Percentiles rank a stretch among this genome's conserved stretches.
These are phyloP conservation scores for Microcebus lehilahytsara DNA, from an alignment of 2,113 vertebrate genomes.

Conservation along the genomic window DNA sequence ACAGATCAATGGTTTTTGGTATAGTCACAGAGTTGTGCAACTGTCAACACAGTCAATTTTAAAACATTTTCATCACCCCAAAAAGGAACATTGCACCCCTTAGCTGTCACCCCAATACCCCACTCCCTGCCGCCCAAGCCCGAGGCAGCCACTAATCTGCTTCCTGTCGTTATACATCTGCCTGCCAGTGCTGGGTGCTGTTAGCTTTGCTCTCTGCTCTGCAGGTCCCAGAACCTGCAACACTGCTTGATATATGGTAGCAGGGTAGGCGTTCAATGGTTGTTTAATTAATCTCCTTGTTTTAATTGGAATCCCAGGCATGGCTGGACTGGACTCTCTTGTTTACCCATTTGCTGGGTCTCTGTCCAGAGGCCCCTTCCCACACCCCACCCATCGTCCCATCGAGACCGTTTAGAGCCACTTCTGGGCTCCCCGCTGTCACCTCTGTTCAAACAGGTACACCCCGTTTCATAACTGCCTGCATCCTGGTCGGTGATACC, in stretches of 20 bases:
- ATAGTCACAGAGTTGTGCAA: not conserved
- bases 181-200: not conserved
- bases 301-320: not conserved
- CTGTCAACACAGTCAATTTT: not conserved
- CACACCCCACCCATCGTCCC: rapidly evolving
- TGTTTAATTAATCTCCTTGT: not conserved
- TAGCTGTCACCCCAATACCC: rapidly evolving
- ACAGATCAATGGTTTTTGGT: not conserved
- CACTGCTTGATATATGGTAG: rapidly evolving
- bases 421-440: not conserved
- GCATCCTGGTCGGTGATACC: not conserved
- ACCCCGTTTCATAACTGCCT: rapidly evolving
- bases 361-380: not conserved
- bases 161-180: not conserved
- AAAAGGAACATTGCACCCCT: not conserved
- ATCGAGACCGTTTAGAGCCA: not conserved
- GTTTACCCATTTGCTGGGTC: not conserved
- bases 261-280: rapidly evolving
- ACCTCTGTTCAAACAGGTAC: not conserved
- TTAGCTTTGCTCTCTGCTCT: not conserved
- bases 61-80: not conserved
- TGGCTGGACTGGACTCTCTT: too few species aligned
- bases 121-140: too few species aligned
- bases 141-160: not conserved
- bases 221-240: too few species aligned